phyloP scores from a whole-genome alignment of 2,888 invertebrate species.

The Mimachlamys varia region DNA sequence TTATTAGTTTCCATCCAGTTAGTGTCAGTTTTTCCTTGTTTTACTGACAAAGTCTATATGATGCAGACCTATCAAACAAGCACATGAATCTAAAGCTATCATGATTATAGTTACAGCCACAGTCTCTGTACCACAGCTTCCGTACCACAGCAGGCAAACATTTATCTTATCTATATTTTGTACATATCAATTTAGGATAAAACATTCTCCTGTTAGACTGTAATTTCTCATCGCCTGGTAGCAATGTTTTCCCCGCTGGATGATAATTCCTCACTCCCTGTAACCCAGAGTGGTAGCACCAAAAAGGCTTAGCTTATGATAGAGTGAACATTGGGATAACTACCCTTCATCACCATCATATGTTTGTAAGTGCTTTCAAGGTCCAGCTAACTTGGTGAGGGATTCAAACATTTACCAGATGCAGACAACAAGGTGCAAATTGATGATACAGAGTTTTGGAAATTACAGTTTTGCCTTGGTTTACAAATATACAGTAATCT shows the following conservation, averaged over 20 bases:
- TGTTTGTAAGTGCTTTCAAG: not conserved
- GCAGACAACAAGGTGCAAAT: slow-evolving; percentile 6
- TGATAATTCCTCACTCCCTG: not conserved
- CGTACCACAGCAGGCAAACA: not conserved
- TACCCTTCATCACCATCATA: not conserved
- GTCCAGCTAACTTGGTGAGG: slow-evolving; percentile 10
- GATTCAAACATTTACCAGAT: slow-evolving; percentile 18
- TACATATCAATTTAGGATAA: slow-evolving; percentile 28
- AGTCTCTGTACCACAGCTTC: not conserved
- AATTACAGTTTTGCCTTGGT: not conserved
- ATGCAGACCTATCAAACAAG: too few species aligned
- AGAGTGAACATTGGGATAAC: not conserved
- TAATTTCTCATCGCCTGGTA: not conserved
- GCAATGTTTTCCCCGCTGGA: not conserved
- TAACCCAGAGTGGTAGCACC: not conserved
- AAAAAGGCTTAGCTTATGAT: not conserved
- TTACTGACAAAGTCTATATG: too few species aligned
- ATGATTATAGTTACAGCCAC: not conserved
- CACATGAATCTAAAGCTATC: not conserved
- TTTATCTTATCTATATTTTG: not conserved
- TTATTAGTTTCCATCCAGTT: too few species aligned
- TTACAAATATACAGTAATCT: not conserved
- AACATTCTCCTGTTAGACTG: slow-evolving; percentile 16
- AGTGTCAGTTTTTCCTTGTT: too few species aligned
- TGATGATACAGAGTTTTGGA: not conserved